phyloP scores from a whole-genome alignment of 1,140 invertebrate species.

The Macrocentrus cingulum region DNA sequence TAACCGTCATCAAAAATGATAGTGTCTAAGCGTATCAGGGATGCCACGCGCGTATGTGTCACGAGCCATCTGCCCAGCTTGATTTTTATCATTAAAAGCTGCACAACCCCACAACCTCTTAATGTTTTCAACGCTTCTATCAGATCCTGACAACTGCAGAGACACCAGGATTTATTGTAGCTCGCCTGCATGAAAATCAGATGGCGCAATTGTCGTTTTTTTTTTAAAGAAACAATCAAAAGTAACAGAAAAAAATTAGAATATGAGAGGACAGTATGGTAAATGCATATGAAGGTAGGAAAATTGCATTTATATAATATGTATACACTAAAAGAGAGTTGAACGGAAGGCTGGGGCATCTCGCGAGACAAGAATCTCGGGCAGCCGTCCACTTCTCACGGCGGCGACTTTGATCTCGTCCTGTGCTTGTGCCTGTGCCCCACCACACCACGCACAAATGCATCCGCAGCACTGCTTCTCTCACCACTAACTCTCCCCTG shows the following conservation, averaged over 20 bases:
- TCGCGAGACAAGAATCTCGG: slow-evolving; percentile 47
- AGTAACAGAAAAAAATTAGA: too few species aligned
- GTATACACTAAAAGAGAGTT: neutral
- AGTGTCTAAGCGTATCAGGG: neutral
- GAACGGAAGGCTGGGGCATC: slow-evolving; percentile 32
- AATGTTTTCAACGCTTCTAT: slow-evolving; percentile 28
- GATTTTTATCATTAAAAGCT: slow-evolving; percentile 23
- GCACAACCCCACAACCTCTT: slow-evolving; percentile 22
- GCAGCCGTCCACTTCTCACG: slow-evolving; percentile 46
- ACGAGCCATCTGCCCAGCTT: slow-evolving; percentile 1
- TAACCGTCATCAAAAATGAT: slow-evolving; percentile 4
- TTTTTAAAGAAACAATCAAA: too few species aligned
- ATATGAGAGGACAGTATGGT: too few species aligned
- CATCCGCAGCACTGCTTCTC: neutral
- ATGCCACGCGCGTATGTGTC: slow-evolving; percentile 23
- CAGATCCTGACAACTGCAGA: slow-evolving; percentile 3
- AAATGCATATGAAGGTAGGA: neutral
- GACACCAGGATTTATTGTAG: neutral
- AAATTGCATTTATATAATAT: neutral
- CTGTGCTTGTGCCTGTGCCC: slow-evolving; percentile 11
- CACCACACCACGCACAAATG: slow-evolving; percentile 1
- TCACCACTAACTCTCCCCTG: neutral
- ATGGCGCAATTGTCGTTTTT: too few species aligned
- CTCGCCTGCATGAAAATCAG: too few species aligned
- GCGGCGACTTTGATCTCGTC: slow-evolving; percentile 43